A percentile compares a stretch with the other conserved stretches of the same genome.
Evolutionary conservation across 1,140 invertebrate species (phyloP).

Genomic region (Druon quercuslanigerum): DNA sequence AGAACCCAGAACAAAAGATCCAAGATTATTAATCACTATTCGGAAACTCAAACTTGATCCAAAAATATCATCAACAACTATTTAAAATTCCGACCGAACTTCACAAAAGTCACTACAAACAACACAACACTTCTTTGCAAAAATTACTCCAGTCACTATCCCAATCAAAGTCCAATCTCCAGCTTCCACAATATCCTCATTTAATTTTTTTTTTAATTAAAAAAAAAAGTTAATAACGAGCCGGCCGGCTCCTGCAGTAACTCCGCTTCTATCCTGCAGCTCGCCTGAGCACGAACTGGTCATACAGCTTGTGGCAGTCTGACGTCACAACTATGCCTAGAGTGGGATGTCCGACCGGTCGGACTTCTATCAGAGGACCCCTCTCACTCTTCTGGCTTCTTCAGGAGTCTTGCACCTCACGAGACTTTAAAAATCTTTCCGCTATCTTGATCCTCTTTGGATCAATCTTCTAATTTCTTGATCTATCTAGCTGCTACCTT

Average conservation of each 20-base stretch:
- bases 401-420: slow-evolving; percentile 37
- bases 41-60: too few relatives aligned
- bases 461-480: slow-evolving; percentile 40
- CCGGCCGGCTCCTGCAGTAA: slow-evolving; percentile 32
- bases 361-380: slow-evolving; percentile 40
- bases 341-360: slow-evolving; percentile 65
- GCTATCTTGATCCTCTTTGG: slow-evolving; percentile 34
- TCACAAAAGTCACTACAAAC: background rate
- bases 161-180: too few relatives aligned
- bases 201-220: background rate
- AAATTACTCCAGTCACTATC: too few relatives aligned
- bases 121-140: background rate
- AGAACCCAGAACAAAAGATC: background rate
- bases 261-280: slow-evolving; percentile 49
- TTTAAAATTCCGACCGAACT: too few relatives aligned
- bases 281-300: slow-evolving; percentile 64
- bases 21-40: background rate
- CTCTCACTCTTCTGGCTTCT: slow-evolving; percentile 32
- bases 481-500: slow-evolving; percentile 26
- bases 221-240: slow-evolving; percentile 8
- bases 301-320: slow-evolving; percentile 57
- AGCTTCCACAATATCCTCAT: too few relatives aligned
- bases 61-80: too few relatives aligned
- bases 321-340: slow-evolving; percentile 66
- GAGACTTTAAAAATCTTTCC: background rate